These are phyloP conservation scores for Notodonta ziczac DNA, from an alignment of 2,888 invertebrate genomes.

Conservation along the genomic window DNA sequence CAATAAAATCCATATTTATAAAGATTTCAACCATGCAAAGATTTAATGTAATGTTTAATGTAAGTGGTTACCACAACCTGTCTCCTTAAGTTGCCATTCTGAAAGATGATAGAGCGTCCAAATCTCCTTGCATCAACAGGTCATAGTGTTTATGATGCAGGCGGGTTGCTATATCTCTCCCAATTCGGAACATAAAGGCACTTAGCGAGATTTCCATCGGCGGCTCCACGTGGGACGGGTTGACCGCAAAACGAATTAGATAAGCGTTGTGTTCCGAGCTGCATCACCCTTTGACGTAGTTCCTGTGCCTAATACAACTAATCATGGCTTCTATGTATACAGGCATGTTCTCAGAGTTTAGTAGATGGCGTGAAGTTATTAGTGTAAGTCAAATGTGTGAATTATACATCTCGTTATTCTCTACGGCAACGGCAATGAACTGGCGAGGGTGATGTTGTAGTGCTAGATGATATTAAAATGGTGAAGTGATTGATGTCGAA, in stretches of 20 bases:
- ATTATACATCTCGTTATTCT: slow-evolving; percentile 24
- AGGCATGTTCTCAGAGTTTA: slow-evolving; percentile 12
- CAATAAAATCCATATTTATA: too few species aligned
- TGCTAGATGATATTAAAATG: too few species aligned
- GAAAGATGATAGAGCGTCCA: too few species aligned
- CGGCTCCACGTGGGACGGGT: slow-evolving; percentile 28
- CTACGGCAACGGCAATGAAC: slow-evolving; percentile 9
- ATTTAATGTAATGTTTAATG: too few species aligned
- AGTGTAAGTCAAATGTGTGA: too few species aligned
- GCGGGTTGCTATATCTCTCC: neutral
- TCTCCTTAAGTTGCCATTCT: too few species aligned
- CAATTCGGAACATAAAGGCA: neutral
- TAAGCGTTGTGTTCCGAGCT: slow-evolving; percentile 47
- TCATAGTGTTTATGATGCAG: too few species aligned
- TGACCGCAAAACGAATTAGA: slow-evolving; percentile 58
- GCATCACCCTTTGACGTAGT: slow-evolving; percentile 13
- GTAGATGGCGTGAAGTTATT: slow-evolving; percentile 16
- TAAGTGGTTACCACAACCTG: too few species aligned
- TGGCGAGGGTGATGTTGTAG: slow-evolving; percentile 10
- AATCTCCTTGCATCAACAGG: too few species aligned
- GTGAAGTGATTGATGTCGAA: too few species aligned
- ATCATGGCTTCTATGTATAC: slow-evolving; percentile 17
- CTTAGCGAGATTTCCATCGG: neutral
- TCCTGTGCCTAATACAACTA: slow-evolving; percentile 4
- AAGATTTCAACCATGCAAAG: too few species aligned